These are phyloP conservation scores for Perizoma affinitatum DNA, from an alignment of 2,888 invertebrate species.

Conservation along the genomic window DNA sequence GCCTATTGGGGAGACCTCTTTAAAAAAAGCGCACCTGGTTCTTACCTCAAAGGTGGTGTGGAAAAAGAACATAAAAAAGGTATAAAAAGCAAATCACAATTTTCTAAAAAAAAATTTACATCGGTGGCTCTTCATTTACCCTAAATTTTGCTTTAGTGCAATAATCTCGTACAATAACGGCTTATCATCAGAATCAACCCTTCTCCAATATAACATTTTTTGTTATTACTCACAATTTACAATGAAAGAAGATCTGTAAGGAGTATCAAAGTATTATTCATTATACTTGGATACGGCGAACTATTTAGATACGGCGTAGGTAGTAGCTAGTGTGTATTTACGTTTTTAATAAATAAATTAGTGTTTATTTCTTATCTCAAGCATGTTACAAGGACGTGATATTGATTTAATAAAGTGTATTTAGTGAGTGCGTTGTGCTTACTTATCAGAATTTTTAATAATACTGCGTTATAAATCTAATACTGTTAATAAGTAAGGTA, in stretches of 20 bases:
- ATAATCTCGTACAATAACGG: constrained; percentile 5
- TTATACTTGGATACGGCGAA: too few relatives aligned
- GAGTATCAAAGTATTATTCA: too few relatives aligned
- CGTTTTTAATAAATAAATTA: neutral
- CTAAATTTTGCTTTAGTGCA: neutral
- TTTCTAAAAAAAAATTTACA: too few relatives aligned
- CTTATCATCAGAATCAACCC: constrained; percentile 20
- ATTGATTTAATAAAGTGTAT: neutral
- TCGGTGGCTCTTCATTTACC: too few relatives aligned
- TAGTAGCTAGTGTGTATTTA: neutral
- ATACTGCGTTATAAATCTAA: too few relatives aligned
- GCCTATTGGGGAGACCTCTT: constrained; percentile 82
- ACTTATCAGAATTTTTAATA: too few relatives aligned
- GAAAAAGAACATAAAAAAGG: constrained; percentile 61
- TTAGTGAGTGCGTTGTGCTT: too few relatives aligned
- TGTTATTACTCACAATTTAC: neutral
- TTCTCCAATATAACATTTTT: constrained; percentile 4
- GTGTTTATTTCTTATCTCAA: constrained; percentile 6
- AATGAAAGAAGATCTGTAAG: too few relatives aligned
- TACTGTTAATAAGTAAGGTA: too few relatives aligned
- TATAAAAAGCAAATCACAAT: too few relatives aligned
- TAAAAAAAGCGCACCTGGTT: constrained; percentile 81
- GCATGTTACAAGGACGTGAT: constrained; percentile 1
- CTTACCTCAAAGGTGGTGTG: constrained; percentile 81
- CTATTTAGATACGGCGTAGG: too few relatives aligned